Evolutionary conservation across 2,113 vertebrate genomes (phyloP).

Genomic region (Tor tambroides): DNA sequence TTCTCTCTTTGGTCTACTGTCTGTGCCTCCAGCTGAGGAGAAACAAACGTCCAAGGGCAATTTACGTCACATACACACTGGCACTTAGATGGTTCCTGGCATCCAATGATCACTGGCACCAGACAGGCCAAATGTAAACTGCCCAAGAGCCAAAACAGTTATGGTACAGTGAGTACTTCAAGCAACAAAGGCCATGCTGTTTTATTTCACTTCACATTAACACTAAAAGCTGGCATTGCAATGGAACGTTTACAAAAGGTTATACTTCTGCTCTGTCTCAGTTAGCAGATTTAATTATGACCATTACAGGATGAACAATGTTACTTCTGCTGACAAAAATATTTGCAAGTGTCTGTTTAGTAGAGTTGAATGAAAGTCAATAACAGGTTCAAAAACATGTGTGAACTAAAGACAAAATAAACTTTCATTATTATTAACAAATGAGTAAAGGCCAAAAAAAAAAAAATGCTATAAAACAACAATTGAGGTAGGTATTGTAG

Average conservation of each 20-base stretch:
- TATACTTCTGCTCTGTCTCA: slow-evolving; percentile 17
- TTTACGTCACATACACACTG: slow-evolving; percentile 53
- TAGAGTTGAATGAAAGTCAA: not conserved
- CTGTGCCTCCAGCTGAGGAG: slow-evolving; percentile 17
- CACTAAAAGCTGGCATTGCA: slow-evolving; percentile 25
- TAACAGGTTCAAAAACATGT: not conserved
- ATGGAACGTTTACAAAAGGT: slow-evolving; percentile 5
- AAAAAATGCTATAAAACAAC: not conserved
- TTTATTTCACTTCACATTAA: slow-evolving; percentile 44
- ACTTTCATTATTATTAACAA: not conserved
- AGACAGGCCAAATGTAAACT: slow-evolving; percentile 59
- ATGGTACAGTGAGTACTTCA: slow-evolving; percentile 50
- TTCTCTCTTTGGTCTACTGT: slow-evolving; percentile 34
- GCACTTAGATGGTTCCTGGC: slow-evolving; percentile 49
- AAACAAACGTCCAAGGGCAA: slow-evolving; percentile 43
- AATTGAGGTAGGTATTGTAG: not conserved
- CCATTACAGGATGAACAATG: not conserved
- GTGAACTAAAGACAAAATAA: not conserved
- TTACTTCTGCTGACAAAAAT: not conserved
- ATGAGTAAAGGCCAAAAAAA: not conserved
- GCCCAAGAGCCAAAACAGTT: slow-evolving; percentile 43
- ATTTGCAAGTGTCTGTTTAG: not conserved
- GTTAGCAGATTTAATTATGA: not conserved
- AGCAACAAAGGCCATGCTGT: slow-evolving; percentile 49
- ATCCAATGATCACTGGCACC: slow-evolving; percentile 50